phyloP scores from a whole-genome alignment of 1,140 invertebrate genomes.

The Orussus abietinus region DNA sequence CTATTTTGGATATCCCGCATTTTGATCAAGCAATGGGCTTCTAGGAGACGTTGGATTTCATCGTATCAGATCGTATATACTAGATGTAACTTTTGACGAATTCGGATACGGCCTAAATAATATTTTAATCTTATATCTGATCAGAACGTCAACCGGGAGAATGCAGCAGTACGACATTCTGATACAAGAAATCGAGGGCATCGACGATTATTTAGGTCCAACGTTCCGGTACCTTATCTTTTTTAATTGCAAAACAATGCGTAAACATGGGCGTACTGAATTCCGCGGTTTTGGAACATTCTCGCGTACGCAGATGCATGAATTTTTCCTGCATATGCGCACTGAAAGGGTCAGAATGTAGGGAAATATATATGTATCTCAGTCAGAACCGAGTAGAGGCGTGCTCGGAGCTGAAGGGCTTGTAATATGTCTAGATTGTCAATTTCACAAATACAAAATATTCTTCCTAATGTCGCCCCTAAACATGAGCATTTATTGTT shows the following conservation, averaged over 20 bases:
- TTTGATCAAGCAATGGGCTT: too few species aligned
- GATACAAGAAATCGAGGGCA: conserved; percentile 83
- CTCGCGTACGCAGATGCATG: conserved; percentile 42
- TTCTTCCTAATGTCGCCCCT: conserved; percentile 34
- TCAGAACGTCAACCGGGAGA: too few species aligned
- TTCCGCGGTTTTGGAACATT: conserved; percentile 28
- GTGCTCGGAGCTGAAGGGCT: background rate
- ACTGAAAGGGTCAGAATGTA: conserved; percentile 28
- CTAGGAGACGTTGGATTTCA: too few species aligned
- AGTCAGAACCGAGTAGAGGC: background rate
- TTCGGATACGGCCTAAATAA: too few species aligned
- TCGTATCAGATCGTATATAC: too few species aligned
- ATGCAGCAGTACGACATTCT: conserved; percentile 62
- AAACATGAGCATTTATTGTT: conserved; percentile 59
- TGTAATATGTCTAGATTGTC: conserved; percentile 32
- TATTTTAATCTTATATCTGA: too few species aligned
- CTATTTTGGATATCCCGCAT: too few species aligned
- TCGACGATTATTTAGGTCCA: conserved; percentile 87
- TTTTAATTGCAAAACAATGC: conserved; percentile 1
- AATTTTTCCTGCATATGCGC: conserved; percentile 36
- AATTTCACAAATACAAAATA: conserved; percentile 29
- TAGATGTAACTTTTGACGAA: too few species aligned
- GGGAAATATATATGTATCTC: conserved; percentile 10
- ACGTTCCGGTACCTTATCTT: conserved; percentile 68
- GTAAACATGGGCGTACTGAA: conserved; percentile 20